These are phyloP conservation scores for Aspidapion aeneum DNA, from an alignment of 2,888 invertebrate genomes.

Conservation along the genomic window DNA sequence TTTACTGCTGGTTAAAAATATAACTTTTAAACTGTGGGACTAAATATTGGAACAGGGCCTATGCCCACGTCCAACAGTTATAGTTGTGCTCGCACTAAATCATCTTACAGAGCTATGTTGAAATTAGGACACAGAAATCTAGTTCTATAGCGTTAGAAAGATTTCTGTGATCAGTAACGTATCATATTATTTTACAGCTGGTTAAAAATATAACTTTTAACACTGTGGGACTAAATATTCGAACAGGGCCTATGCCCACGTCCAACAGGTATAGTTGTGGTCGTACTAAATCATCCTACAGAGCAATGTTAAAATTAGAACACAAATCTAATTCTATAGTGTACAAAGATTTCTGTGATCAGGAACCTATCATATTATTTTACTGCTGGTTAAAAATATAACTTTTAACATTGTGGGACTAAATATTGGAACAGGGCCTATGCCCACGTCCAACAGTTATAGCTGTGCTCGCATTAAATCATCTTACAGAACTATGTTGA, in stretches of 20 bases:
- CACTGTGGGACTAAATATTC: too few relatives aligned
- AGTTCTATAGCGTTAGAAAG: too few relatives aligned
- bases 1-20: too few relatives aligned
- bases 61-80: slow-evolving; percentile 55
- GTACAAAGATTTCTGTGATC: too few relatives aligned
- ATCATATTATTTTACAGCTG: too few relatives aligned
- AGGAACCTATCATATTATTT: too few relatives aligned
- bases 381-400: too few relatives aligned
- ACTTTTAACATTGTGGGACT: slow-evolving; percentile 99
- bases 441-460: slow-evolving; percentile 56
- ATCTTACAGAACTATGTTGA: slow-evolving; percentile 52
- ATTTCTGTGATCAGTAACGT: too few relatives aligned
- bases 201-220: too few relatives aligned
- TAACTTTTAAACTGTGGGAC: slow-evolving; percentile 99
- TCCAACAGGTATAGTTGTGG: slow-evolving; percentile 55
- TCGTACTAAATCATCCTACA: slow-evolving; percentile 49
- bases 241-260: slow-evolving; percentile 53
- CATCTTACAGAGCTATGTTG: slow-evolving; percentile 51
- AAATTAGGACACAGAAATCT: slow-evolving; percentile 13
- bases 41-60: slow-evolving; percentile 58
- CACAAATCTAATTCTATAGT: too few relatives aligned
- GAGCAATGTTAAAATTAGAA: too few relatives aligned
- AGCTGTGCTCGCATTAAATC: slow-evolving; percentile 49
- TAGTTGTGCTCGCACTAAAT: slow-evolving; percentile 50
- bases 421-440: slow-evolving; percentile 54